Conservation (phyloP, 2,797 vertebrate genomes). For the Gadopsis marmoratus region DNA sequence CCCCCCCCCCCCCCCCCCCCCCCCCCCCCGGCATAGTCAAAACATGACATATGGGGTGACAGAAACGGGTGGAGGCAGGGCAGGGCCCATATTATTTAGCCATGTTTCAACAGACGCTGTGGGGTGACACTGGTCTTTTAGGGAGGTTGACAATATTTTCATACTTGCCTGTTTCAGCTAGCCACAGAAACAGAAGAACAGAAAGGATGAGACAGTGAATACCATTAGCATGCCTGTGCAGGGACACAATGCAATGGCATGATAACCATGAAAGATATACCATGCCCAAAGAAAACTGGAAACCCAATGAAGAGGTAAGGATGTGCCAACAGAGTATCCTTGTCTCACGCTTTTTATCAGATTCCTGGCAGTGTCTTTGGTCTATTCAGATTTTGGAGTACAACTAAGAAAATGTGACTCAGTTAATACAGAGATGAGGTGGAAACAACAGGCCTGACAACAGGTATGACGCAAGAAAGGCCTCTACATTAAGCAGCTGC, state of each 20-base stretch:
- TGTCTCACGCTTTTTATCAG: background rate
- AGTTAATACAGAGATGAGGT: background rate
- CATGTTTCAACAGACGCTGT: slow-evolving; percentile 62
- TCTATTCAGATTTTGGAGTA: background rate
- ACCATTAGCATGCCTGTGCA: slow-evolving; percentile 78
- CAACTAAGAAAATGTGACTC: background rate
- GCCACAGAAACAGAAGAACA: slow-evolving; percentile 82
- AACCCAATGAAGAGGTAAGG: slow-evolving; percentile 32
- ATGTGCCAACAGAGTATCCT: background rate
- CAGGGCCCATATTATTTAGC: slow-evolving; percentile 49
- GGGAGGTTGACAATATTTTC: slow-evolving; percentile 62
- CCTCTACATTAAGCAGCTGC: background rate
- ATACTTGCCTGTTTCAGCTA: slow-evolving; percentile 91
- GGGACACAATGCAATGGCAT: slow-evolving; percentile 66
- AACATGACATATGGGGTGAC: slow-evolving; percentile 36
- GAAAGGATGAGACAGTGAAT: slow-evolving; percentile 83
- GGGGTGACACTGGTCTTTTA: slow-evolving; percentile 51
- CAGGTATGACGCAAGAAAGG: background rate
- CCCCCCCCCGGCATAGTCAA: too few species aligned
- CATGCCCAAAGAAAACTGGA: slow-evolving; percentile 40
- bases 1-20: too few species aligned
- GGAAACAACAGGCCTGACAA: slow-evolving; percentile 11
- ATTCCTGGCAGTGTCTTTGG: background rate
- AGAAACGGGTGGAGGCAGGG: slow-evolving; percentile 24
- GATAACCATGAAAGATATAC: slow-evolving; percentile 43